Percentiles rank a stretch among this genome's conserved stretches.
phyloP scores from a whole-genome alignment of 1,140 invertebrate species.

The Papilio helenus region DNA sequence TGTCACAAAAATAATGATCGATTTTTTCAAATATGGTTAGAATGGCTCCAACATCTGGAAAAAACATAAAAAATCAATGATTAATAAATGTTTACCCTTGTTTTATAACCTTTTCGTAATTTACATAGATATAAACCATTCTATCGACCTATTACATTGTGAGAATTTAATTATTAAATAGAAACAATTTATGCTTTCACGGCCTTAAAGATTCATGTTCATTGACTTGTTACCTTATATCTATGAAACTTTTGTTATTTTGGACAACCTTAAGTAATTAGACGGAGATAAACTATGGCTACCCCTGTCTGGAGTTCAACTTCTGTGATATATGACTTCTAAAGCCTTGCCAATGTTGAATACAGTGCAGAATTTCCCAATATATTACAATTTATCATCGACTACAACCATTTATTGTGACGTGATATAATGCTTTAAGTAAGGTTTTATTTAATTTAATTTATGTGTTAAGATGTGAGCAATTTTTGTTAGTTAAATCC shows the following conservation, averaged over 20 bases:
- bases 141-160: neutral
- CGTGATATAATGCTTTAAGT: neutral
- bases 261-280: neutral
- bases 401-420: neutral
- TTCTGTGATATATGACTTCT: neutral
- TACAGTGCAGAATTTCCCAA: neutral
- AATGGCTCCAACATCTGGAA: too few relatives aligned
- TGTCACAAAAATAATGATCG: neutral
- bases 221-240: too few relatives aligned
- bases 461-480: neutral
- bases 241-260: neutral
- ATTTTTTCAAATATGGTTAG: too few relatives aligned
- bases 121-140: neutral
- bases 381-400: neutral
- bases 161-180: too few relatives aligned
- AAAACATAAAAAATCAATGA: too few relatives aligned
- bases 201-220: too few relatives aligned
- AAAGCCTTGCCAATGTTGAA: neutral
- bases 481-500: too few relatives aligned
- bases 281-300: neutral
- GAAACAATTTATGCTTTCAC: too few relatives aligned
- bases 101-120: too few relatives aligned
- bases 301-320: conserved; percentile 7
- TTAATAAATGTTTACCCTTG: too few relatives aligned
- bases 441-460: neutral